phyloP scores from a whole-genome alignment of 2,888 invertebrate genomes.

The Mamestra brassicae region DNA sequence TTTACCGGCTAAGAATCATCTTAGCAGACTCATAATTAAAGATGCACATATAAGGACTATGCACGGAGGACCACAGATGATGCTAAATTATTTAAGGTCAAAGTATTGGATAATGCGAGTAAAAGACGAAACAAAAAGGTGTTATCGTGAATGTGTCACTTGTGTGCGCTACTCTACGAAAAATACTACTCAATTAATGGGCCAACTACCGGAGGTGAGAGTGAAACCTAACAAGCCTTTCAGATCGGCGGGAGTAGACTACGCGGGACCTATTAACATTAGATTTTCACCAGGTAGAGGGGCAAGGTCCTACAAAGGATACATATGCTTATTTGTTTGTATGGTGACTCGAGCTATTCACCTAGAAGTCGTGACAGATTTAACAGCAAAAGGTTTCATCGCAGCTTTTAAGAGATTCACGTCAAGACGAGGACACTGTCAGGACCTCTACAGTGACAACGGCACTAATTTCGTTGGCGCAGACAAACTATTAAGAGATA shows the following conservation, averaged over 20 bases:
- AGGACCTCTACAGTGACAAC: too few relatives aligned
- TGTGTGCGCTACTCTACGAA: not conserved
- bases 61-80: conserved; percentile 9
- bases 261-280: conserved; percentile 11
- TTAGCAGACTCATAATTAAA: not conserved
- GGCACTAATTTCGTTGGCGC: too few relatives aligned
- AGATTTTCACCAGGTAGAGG: not conserved
- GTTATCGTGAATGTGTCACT: not conserved
- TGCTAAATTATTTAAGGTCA: conserved; percentile 2
- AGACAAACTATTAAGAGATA: conserved; percentile 13
- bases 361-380: too few relatives aligned
- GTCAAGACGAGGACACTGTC: too few relatives aligned
- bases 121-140: not conserved
- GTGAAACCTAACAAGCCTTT: not conserved
- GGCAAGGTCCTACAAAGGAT: too few relatives aligned
- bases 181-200: conserved; percentile 1
- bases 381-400: too few relatives aligned
- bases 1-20: not conserved
- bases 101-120: conserved; percentile 10
- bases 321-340: too few relatives aligned
- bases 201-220: not conserved
- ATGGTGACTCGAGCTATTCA: too few relatives aligned
- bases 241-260: conserved; percentile 6
- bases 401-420: too few relatives aligned
- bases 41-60: conserved; percentile 2